These are phyloP conservation scores for Neosilurus mollespiculum DNA, from an alignment of 2,797 vertebrate genomes.

Conservation along the genomic window DNA sequence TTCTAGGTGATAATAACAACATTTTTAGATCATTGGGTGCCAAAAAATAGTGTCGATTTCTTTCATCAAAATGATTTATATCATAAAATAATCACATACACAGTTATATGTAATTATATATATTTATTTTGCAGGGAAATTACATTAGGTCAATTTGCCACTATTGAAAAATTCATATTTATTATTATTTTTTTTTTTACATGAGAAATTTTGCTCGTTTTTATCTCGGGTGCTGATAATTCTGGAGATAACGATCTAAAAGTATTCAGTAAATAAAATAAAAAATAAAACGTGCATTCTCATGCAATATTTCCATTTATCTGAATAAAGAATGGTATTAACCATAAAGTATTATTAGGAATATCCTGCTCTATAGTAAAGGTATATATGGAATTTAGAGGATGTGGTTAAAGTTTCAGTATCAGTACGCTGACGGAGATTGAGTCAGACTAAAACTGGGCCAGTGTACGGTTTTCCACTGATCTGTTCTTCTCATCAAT, in stretches of 20 bases:
- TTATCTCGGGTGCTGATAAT: neutral
- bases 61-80: neutral
- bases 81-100: neutral
- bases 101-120: neutral
- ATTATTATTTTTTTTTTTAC: neutral
- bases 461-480: constrained; percentile 33
- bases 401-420: constrained; percentile 36
- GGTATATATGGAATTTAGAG: neutral
- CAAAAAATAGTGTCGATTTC: neutral
- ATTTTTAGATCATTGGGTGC: neutral
- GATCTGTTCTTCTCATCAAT: constrained; percentile 43
- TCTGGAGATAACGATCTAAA: neutral
- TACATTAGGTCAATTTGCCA: neutral
- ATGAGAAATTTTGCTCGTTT: neutral
- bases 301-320: neutral
- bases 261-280: neutral
- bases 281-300: neutral
- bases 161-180: neutral
- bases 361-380: neutral
- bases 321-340: neutral
- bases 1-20: neutral
- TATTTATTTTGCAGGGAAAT: neutral
- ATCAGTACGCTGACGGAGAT: neutral
- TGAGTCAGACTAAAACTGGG: constrained; percentile 23
- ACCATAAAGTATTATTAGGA: neutral